phyloP scores from a whole-genome alignment of 2,113 vertebrate species.

The Oreochromis niloticus region DNA sequence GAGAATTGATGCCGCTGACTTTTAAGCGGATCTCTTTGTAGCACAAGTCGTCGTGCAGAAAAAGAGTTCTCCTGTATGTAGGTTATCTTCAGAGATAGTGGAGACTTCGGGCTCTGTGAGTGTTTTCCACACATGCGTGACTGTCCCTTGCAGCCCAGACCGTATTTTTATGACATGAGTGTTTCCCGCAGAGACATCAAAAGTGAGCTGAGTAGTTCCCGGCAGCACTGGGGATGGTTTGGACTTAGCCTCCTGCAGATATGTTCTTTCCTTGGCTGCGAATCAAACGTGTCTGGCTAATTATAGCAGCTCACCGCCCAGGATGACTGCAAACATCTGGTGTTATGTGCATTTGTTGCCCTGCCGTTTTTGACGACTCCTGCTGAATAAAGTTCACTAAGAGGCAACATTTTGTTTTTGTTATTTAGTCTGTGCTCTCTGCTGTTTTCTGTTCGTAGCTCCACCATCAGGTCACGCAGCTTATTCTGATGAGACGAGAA shows the following conservation, averaged over 20 bases:
- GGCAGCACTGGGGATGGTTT: not conserved
- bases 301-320: slow-evolving; percentile 40
- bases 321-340: slow-evolving; percentile 55
- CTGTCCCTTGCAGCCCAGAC: not conserved
- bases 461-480: not conserved
- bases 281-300: slow-evolving; percentile 48
- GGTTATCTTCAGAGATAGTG: not conserved
- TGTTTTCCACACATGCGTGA: not conserved
- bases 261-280: not conserved
- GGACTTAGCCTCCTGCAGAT: slow-evolving; percentile 5
- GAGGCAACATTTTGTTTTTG: slow-evolving; percentile 25
- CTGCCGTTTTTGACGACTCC: not conserved
- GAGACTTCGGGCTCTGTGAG: not conserved
- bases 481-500: not conserved
- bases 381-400: slow-evolving; percentile 8
- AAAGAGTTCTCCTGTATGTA: not conserved
- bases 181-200: slow-evolving; percentile 6
- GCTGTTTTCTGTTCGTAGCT: not conserved
- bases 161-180: not conserved
- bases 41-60: not conserved
- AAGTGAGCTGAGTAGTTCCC: not conserved
- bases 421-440: not conserved
- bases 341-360: slow-evolving; percentile 33
- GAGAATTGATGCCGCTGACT: not conserved
- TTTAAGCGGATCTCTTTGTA: not conserved